phyloP scores from a whole-genome alignment of 1,140 invertebrate genomes.

The Eupristina koningsbergeri region DNA sequence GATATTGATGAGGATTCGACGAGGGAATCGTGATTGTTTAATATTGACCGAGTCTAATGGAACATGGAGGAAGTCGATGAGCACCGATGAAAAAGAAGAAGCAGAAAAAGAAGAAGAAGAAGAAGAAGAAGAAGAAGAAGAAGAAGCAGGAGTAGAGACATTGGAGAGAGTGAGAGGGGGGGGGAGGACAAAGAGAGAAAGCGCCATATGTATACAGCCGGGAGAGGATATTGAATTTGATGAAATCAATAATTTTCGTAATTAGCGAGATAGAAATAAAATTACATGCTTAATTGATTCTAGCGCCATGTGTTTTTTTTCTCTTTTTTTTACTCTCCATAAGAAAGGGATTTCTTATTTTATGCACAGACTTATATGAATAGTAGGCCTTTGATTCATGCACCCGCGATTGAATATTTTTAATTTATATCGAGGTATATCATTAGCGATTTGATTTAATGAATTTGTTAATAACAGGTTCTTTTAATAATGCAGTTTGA shows the following conservation, averaged over 20 bases:
- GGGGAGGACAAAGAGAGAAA: not conserved
- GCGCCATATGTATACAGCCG: not conserved
- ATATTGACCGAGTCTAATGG: slow-evolving; percentile 52
- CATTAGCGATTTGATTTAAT: slow-evolving; percentile 45
- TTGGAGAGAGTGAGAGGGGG: not conserved
- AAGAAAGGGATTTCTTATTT: slow-evolving; percentile 23
- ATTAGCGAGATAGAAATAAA: slow-evolving; percentile 46
- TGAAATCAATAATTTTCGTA: slow-evolving; percentile 46
- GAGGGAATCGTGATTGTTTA: slow-evolving; percentile 46
- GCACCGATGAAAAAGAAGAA: not conserved
- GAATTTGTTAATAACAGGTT: slow-evolving; percentile 44
- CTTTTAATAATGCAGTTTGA: slow-evolving; percentile 26
- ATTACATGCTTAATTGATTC: slow-evolving; percentile 38
- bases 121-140: too few species aligned
- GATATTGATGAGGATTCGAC: slow-evolving; percentile 45
- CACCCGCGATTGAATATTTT: slow-evolving; percentile 38
- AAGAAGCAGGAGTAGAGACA: not conserved
- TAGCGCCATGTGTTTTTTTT: slow-evolving; percentile 26
- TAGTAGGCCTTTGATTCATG: slow-evolving; percentile 33
- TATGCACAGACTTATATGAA: not conserved
- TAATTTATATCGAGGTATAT: slow-evolving; percentile 24
- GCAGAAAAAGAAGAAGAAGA: not conserved
- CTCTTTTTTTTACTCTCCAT: too few species aligned
- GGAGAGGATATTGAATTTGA: slow-evolving; percentile 39
- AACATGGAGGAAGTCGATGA: slow-evolving; percentile 34